Evolutionary conservation across 1,140 invertebrate species (phyloP).

Genomic region (Drosophila nigromelanica): DNA sequence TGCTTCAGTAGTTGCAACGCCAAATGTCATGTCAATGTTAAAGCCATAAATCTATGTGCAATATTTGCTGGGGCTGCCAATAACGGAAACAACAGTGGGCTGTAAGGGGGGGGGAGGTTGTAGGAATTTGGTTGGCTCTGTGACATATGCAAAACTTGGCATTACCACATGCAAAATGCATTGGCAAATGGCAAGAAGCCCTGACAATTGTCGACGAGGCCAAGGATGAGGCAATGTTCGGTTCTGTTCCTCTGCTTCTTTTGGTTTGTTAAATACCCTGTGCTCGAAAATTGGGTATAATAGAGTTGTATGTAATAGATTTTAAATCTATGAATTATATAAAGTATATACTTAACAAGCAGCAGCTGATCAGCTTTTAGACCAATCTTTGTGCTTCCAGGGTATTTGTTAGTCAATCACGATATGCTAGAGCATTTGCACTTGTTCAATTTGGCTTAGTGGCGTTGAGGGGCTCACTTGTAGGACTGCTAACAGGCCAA

Average conservation of each 20-base stretch:
- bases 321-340: too few relatives aligned
- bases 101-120: not conserved
- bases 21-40: conserved; percentile 63
- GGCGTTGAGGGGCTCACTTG: conserved; percentile 1
- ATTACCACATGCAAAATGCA: conserved; percentile 42
- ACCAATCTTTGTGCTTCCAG: not conserved
- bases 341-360: too few relatives aligned
- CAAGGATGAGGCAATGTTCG: conserved; percentile 1
- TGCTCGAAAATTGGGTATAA: not conserved
- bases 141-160: conserved; percentile 55
- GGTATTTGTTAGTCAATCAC: not conserved
- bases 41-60: conserved; percentile 61
- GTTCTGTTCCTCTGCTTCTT: too few relatives aligned
- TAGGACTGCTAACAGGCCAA: conserved; percentile 29
- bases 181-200: conserved; percentile 20
- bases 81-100: conserved; percentile 13
- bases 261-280: not conserved
- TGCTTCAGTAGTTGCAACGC: conserved; percentile 32
- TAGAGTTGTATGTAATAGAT: not conserved
- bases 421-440: not conserved
- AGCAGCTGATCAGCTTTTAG: too few relatives aligned
- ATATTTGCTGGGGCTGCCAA: conserved; percentile 51
- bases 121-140: conserved; percentile 5
- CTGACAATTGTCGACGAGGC: conserved; percentile 17
- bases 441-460: conserved; percentile 20